These are phyloP conservation scores for Euthynnus affinis DNA, from an alignment of 2,797 vertebrate species.

Conservation along the genomic window DNA sequence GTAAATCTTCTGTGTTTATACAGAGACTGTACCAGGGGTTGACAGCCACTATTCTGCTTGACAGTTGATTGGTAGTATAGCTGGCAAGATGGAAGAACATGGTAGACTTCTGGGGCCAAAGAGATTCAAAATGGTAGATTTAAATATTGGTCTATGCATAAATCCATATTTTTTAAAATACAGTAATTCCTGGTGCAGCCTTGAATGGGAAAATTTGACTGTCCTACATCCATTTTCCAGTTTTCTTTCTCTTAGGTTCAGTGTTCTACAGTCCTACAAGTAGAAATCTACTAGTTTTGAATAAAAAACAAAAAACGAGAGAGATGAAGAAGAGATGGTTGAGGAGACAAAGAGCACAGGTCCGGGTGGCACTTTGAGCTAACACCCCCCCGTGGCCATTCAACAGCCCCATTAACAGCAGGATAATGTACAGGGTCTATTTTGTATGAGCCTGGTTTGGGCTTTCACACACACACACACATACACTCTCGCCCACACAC, in stretches of 20 bases:
- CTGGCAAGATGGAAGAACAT: background rate
- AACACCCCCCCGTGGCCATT: constrained; percentile 46
- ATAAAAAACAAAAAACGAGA: no score
- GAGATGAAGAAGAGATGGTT: background rate
- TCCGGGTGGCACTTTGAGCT: constrained; percentile 45
- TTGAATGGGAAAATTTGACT: background rate
- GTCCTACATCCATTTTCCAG: background rate
- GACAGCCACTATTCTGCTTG: background rate
- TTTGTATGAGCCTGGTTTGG: constrained; percentile 29
- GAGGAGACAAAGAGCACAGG: constrained; percentile 31
- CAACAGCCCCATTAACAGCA: constrained; percentile 61
- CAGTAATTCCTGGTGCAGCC: background rate
- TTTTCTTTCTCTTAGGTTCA: background rate
- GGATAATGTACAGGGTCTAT: constrained; percentile 43
- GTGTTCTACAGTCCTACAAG: background rate
- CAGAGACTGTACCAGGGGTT: background rate
- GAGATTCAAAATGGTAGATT: background rate
- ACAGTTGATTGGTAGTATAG: background rate
- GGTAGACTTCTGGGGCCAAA: no score
- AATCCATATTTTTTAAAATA: background rate
- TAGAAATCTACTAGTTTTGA: background rate
- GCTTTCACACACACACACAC: constrained; percentile 26
- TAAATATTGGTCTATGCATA: background rate
- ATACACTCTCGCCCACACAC: constrained; percentile 39
- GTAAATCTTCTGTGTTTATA: background rate